Conservation (phyloP, 1,140 invertebrate genomes). For the Trachelipus rathkii region DNA sequence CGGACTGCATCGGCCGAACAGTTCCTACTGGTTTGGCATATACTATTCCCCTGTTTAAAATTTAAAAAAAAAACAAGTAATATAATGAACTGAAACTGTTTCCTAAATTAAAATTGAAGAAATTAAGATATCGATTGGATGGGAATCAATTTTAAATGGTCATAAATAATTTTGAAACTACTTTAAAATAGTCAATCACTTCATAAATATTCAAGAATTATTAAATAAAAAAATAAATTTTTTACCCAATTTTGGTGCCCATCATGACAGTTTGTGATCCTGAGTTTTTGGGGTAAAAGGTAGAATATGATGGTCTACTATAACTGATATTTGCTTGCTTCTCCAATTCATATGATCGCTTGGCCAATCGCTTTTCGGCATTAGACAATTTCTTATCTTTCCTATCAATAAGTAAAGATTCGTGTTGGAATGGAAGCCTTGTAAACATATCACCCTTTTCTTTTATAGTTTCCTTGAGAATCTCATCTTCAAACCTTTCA, state of each 20-base stretch:
- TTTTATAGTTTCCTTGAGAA: constrained; percentile 70
- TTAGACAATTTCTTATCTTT: constrained; percentile 93
- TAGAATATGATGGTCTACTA: constrained; percentile 53
- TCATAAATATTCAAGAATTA: too few species aligned
- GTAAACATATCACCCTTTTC: constrained; percentile 63
- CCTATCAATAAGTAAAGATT: constrained; percentile 88
- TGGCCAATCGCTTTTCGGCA: constrained; percentile 88
- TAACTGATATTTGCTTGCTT: constrained; percentile 72
- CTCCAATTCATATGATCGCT: constrained; percentile 87
- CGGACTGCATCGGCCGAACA: constrained; percentile 57
- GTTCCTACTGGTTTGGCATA: constrained; percentile 55
- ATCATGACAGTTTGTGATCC: constrained; percentile 33
- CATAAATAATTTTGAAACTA: too few species aligned
- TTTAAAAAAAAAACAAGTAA: too few species aligned
- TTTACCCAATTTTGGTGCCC: constrained; percentile 44
- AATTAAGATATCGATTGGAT: too few species aligned
- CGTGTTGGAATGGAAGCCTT: constrained; percentile 90
- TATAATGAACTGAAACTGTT: too few species aligned
- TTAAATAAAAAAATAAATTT: neutral
- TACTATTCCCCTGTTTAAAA: constrained; percentile 35
- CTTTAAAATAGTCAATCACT: too few species aligned
- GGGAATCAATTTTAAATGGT: too few species aligned
- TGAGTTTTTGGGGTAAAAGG: constrained; percentile 51
- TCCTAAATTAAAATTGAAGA: too few species aligned
- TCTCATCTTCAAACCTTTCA: constrained; percentile 72